phyloP scores from a whole-genome alignment of 2,797 vertebrate genomes.

The Nannoperca australis region DNA sequence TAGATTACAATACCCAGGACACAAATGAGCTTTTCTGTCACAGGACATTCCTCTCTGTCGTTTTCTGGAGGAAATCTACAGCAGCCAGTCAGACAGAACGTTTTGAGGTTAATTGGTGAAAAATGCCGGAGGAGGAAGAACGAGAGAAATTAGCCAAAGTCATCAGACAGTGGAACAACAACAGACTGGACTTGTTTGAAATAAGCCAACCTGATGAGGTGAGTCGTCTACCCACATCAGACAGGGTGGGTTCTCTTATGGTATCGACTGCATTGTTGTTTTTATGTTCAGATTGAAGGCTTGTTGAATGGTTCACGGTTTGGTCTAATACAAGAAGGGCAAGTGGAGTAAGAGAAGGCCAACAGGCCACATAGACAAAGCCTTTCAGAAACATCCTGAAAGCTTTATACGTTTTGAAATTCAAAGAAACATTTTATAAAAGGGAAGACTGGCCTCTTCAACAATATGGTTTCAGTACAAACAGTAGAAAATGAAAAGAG shows the following conservation, averaged over 20 bases:
- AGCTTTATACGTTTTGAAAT: conserved; percentile 4
- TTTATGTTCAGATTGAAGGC: neutral
- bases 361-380: neutral
- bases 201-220: conserved; percentile 93
- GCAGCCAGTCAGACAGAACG: conserved; percentile 2
- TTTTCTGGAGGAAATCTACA: conserved; percentile 25
- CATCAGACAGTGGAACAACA: conserved; percentile 92
- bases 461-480: neutral
- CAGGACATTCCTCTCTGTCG: neutral
- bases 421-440: neutral
- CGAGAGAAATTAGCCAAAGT: conserved; percentile 87
- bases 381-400: neutral
- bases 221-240: conserved; percentile 58
- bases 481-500: too few relatives aligned
- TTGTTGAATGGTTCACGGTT: neutral
- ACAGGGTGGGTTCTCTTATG: neutral
- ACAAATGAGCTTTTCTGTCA: neutral
- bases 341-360: neutral
- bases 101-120: conserved; percentile 15
- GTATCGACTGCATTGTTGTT: neutral
- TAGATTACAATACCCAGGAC: neutral
- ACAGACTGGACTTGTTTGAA: conserved; percentile 93
- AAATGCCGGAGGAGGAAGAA: conserved; percentile 84
- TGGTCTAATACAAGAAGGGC: neutral
- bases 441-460: neutral